Conservation (phyloP, 2,113 vertebrate genomes). For the Cisticola juncidis region DNA sequence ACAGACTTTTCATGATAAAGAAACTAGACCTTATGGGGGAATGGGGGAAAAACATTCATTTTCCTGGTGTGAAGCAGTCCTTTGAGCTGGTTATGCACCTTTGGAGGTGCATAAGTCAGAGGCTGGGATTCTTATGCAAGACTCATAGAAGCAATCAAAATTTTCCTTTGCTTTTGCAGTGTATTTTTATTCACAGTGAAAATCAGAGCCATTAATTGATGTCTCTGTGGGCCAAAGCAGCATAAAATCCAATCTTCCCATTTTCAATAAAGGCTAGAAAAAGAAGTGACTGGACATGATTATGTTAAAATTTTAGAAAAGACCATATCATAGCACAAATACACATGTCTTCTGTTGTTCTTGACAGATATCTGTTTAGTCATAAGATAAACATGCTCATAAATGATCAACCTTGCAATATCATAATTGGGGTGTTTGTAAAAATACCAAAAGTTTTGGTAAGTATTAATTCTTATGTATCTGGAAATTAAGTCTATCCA, state of each 20-base stretch:
- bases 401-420: not conserved
- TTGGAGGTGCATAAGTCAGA: rapidly evolving
- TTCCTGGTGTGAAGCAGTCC: not conserved
- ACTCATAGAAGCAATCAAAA: not conserved
- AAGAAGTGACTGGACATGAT: not conserved
- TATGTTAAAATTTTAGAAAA: not conserved
- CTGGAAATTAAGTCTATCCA: not conserved
- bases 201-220: not conserved
- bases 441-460: not conserved
- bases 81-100: not conserved
- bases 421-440: not conserved
- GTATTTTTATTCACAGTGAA: not conserved
- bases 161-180: not conserved
- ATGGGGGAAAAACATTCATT: not conserved
- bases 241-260: not conserved
- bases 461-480: not conserved
- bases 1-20: not conserved
- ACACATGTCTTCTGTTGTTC: not conserved
- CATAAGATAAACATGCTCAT: not conserved
- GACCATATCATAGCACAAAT: not conserved
- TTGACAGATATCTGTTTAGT: not conserved
- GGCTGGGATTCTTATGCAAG: not conserved
- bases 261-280: not conserved
- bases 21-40: not conserved
- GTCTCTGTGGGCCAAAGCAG: not conserved